These are phyloP conservation scores for Xyrauchen texanus DNA, from an alignment of 2,113 vertebrate genomes.

Conservation along the genomic window DNA sequence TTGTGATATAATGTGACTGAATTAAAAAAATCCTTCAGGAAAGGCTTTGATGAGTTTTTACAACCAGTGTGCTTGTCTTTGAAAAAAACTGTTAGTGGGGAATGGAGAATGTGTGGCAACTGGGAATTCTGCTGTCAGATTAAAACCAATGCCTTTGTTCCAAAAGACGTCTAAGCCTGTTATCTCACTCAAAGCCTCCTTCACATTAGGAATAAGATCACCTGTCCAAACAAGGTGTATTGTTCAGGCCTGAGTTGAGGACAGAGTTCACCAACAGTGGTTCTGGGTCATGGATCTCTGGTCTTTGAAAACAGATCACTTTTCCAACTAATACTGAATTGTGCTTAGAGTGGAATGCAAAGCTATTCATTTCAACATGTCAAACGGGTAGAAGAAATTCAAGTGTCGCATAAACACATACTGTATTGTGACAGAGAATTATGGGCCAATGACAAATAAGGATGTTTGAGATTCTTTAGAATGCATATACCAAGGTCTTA, in stretches of 20 bases:
- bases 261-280: slow-evolving; percentile 51
- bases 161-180: slow-evolving; percentile 29
- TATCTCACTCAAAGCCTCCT: slow-evolving; percentile 39
- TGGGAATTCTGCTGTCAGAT: slow-evolving; percentile 46
- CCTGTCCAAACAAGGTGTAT: slow-evolving; percentile 45
- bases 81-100: slow-evolving; percentile 11
- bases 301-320: slow-evolving; percentile 59
- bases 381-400: slow-evolving; percentile 20
- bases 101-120: slow-evolving; percentile 26
- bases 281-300: slow-evolving; percentile 49
- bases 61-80: slow-evolving; percentile 44
- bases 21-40: slow-evolving; percentile 31
- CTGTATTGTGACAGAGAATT: neutral
- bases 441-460: no score
- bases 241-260: slow-evolving; percentile 35
- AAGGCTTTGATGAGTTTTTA: slow-evolving; percentile 49
- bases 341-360: slow-evolving; percentile 37
- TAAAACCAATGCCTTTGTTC: slow-evolving; percentile 46
- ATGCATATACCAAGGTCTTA: no score
- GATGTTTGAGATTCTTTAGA: no score
- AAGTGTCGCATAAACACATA: neutral
- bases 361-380: slow-evolving; percentile 35
- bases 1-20: slow-evolving; percentile 45
- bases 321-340: slow-evolving; percentile 44
- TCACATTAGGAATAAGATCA: slow-evolving; percentile 41